phyloP scores from a whole-genome alignment of 1,140 invertebrate species.

The Drosophila kurseongensis region DNA sequence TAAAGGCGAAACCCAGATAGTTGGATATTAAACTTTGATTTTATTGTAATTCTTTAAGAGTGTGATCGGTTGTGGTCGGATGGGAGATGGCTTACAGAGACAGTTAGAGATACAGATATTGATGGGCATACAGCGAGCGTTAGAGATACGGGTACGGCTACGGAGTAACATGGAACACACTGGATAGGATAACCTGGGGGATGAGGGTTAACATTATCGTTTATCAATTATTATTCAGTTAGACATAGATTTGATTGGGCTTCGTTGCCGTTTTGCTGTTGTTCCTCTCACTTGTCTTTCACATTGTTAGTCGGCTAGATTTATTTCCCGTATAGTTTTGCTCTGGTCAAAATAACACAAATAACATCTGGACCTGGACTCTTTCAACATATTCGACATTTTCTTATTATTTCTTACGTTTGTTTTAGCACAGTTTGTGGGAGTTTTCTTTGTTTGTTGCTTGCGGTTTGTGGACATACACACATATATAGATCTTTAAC shows the following conservation, averaged over 20 bases:
- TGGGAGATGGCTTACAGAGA: conserved; percentile 49
- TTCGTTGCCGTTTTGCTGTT: conserved; percentile 18
- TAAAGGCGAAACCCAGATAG: conserved; percentile 3
- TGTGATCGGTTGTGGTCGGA: conserved; percentile 44
- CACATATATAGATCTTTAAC: conserved; percentile 34
- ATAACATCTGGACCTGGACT: conserved; percentile 67
- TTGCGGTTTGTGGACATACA: conserved; percentile 24
- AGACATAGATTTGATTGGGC: conserved; percentile 23
- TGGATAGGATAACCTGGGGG: conserved; percentile 19
- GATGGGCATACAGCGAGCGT: conserved; percentile 29
- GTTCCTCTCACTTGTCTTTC: conserved; percentile 28
- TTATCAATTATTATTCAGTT: conserved; percentile 13
- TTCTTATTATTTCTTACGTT: conserved; percentile 39
- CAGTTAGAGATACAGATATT: conserved; percentile 42
- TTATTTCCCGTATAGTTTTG: conserved; percentile 78
- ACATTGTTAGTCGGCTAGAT: conserved; percentile 40
- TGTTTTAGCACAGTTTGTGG: conserved; percentile 77
- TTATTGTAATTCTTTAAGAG: conserved; percentile 48
- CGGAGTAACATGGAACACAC: conserved; percentile 20
- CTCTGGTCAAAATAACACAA: conserved; percentile 78
- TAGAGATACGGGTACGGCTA: conserved; percentile 24
- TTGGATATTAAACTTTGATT: conserved; percentile 47
- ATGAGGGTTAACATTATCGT: conserved; percentile 24
- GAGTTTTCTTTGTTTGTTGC: conserved; percentile 62
- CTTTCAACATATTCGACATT: conserved; percentile 38